A percentile compares a stretch with the other conserved stretches of the same genome.
These are phyloP conservation scores for Phrixothrix hirtus DNA, from an alignment of 2,888 invertebrate genomes.

Conservation along the genomic window DNA sequence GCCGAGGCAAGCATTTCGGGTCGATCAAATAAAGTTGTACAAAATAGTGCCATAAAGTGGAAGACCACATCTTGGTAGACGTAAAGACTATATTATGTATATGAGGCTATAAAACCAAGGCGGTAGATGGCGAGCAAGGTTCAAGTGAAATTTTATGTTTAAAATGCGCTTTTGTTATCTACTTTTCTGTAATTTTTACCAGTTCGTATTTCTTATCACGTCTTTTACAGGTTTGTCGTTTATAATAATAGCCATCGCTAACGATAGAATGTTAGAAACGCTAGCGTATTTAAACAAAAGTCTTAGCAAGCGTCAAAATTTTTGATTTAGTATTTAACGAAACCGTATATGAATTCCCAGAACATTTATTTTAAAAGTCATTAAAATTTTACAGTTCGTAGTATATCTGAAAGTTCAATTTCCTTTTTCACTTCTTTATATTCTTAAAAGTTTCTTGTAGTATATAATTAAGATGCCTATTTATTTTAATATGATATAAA, in stretches of 20 bases:
- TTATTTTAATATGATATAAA: neutral
- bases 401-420: neutral
- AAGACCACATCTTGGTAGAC: constrained; percentile 37
- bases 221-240: constrained; percentile 39
- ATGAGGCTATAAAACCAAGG: constrained; percentile 44
- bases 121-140: constrained; percentile 39
- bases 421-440: neutral
- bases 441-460: neutral
- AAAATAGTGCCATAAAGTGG: constrained; percentile 43
- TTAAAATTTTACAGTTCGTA: neutral
- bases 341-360: too few species aligned
- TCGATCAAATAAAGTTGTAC: constrained; percentile 40
- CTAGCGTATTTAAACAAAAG: constrained; percentile 26
- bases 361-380: neutral
- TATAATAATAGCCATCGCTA: constrained; percentile 26
- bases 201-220: constrained; percentile 46
- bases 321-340: constrained; percentile 7
- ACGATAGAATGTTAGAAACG: constrained; percentile 27
- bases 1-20: constrained; percentile 17
- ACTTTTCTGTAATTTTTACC: constrained; percentile 45
- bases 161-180: constrained; percentile 46
- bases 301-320: constrained; percentile 1
- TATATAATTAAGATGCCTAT: neutral
- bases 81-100: constrained; percentile 48
- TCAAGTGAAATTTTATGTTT: constrained; percentile 49